These are phyloP conservation scores for Teleiodes luculella DNA, from an alignment of 2,888 invertebrate species.

Conservation along the genomic window DNA sequence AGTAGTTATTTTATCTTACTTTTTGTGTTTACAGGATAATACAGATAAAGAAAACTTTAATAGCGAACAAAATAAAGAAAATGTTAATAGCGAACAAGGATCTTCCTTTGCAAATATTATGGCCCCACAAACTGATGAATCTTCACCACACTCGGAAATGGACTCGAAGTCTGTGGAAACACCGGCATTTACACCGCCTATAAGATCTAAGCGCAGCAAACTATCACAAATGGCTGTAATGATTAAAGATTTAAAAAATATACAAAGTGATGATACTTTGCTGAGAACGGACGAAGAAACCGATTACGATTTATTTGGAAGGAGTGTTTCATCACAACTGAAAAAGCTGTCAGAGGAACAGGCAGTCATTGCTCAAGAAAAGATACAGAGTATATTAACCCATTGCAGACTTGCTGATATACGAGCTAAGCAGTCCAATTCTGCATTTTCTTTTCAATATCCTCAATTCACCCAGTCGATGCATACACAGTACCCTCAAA, in stretches of 20 bases:
- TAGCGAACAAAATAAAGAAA: too few species aligned
- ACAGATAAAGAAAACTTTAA: too few species aligned
- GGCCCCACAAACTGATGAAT: too few species aligned
- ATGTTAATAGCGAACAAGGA: too few species aligned
- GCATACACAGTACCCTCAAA: too few species aligned
- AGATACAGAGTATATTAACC: constrained; percentile 26
- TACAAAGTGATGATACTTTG: constrained; percentile 12
- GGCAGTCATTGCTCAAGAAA: constrained; percentile 27
- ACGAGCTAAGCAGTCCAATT: too few species aligned
- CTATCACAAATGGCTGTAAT: constrained; percentile 24
- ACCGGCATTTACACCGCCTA: constrained; percentile 23
- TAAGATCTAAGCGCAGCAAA: constrained; percentile 25
- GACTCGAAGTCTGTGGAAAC: constrained; percentile 14
- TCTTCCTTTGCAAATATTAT: too few species aligned
- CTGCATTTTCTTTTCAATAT: too few species aligned
- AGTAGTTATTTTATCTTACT: too few species aligned
- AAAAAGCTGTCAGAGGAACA: constrained; percentile 26
- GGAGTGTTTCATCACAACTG: constrained; percentile 23
- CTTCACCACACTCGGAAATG: too few species aligned
- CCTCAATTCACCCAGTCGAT: too few species aligned
- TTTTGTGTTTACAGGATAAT: too few species aligned
- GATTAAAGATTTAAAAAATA: constrained; percentile 22
- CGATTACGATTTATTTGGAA: constrained; percentile 23
- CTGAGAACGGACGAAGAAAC: constrained; percentile 15
- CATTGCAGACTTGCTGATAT: constrained; percentile 22